These are phyloP conservation scores for Chymomyza costata DNA, from an alignment of 1,140 invertebrate genomes.

Conservation along the genomic window DNA sequence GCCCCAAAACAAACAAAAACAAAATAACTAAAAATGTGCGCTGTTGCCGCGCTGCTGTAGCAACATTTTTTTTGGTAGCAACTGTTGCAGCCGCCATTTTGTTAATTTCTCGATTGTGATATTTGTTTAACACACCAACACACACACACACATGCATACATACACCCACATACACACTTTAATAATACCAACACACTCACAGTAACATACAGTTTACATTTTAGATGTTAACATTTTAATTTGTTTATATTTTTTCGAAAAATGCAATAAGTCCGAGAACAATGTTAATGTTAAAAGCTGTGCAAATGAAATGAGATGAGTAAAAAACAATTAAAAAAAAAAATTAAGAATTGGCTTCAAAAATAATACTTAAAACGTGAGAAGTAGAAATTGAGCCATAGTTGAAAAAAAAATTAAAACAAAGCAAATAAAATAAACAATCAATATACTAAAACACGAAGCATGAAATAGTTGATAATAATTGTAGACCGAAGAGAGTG, in stretches of 20 bases:
- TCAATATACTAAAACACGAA: constrained; percentile 18
- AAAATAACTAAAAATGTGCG: constrained; percentile 5
- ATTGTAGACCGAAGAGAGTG: constrained; percentile 3
- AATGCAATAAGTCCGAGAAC: too few species aligned
- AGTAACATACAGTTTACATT: constrained; percentile 17
- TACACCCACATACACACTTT: constrained; percentile 12
- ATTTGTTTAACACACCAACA: constrained; percentile 65
- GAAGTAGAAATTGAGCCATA: constrained; percentile 58
- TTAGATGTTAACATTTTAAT: constrained; percentile 32
- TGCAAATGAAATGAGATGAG: constrained; percentile 3
- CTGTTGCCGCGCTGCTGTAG: constrained; percentile 9
- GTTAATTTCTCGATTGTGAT: constrained; percentile 73
- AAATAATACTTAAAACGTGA: constrained; percentile 56
- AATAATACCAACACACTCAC: constrained; percentile 19
- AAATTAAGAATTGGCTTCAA: constrained; percentile 38
- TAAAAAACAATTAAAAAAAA: constrained; percentile 3
- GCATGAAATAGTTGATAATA: constrained; percentile 10
- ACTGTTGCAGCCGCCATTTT: constrained; percentile 67
- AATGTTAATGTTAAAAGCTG: constrained; percentile 52
- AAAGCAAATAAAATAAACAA: constrained; percentile 19
- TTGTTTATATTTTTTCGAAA: constrained; percentile 39
- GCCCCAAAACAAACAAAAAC: not conserved
- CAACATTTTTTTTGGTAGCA: constrained; percentile 20
- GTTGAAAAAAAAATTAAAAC: constrained; percentile 1
- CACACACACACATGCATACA: constrained; percentile 32